A percentile compares a stretch with the other conserved stretches of the same genome.
These are phyloP conservation scores for Acrobasis suavella DNA, from an alignment of 2,888 invertebrate genomes.

Conservation along the genomic window DNA sequence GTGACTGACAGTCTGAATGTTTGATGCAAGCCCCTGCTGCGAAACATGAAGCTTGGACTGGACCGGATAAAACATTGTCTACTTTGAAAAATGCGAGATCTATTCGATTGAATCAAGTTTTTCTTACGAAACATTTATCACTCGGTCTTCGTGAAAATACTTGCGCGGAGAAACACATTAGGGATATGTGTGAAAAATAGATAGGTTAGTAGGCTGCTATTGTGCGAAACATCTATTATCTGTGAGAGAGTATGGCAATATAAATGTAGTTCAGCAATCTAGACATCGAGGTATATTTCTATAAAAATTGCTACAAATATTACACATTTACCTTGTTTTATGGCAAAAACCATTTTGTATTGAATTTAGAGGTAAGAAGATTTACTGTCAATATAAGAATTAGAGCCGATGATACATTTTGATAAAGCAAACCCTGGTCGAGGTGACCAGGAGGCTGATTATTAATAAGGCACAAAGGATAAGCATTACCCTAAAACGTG, in stretches of 20 bases:
- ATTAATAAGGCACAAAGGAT: too few relatives aligned
- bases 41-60: not conserved
- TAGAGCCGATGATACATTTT: too few relatives aligned
- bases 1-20: constrained; percentile 36
- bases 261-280: not conserved
- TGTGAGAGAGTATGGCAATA: not conserved
- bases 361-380: too few relatives aligned
- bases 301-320: not conserved
- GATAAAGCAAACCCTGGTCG: too few relatives aligned
- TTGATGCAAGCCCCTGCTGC: constrained; percentile 27
- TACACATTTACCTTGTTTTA: too few relatives aligned
- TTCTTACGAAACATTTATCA: constrained; percentile 14
- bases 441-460: too few relatives aligned
- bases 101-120: constrained; percentile 19
- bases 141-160: constrained; percentile 1
- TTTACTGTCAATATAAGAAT: too few relatives aligned
- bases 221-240: constrained; percentile 8
- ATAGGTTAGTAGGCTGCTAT: constrained; percentile 2
- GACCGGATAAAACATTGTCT: constrained; percentile 13
- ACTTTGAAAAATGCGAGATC: constrained; percentile 1
- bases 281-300: not conserved
- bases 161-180: constrained; percentile 17
- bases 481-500: too few relatives aligned
- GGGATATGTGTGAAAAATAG: constrained; percentile 5
- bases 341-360: too few relatives aligned